Evolutionary conservation across 2,888 invertebrate genomes (phyloP).

Genomic region (Parnassius orleans): DNA sequence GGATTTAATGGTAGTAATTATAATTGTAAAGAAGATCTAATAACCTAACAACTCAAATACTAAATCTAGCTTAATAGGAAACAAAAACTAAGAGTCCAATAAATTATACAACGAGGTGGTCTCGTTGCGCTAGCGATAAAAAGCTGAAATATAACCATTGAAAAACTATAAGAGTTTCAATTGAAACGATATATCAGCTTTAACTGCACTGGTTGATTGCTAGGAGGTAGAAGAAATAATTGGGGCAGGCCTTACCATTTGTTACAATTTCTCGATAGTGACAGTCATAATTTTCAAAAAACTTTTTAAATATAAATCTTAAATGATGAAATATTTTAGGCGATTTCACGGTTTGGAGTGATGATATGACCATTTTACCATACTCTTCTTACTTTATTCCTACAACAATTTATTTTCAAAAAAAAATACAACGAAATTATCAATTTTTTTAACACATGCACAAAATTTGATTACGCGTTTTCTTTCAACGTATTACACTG

Average conservation of each 20-base stretch:
- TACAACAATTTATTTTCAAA: no score
- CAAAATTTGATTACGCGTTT: no score
- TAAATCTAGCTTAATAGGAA: conserved; percentile 4
- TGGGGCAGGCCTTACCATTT: conserved; percentile 23
- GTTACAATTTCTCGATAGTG: neutral
- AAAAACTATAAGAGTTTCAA: conserved; percentile 22
- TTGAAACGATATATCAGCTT: conserved; percentile 23
- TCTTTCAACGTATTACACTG: no score
- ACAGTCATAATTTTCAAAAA: no score
- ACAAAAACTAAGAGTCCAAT: conserved; percentile 6
- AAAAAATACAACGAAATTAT: no score
- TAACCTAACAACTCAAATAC: conserved; percentile 10
- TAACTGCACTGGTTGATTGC: conserved; percentile 17
- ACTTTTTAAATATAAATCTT: no score
- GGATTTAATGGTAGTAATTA: conserved; percentile 1
- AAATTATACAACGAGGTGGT: conserved; percentile 22
- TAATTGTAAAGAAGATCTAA: conserved; percentile 15
- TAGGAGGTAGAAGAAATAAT: conserved; percentile 28
- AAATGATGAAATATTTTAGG: no score
- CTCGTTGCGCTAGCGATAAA: conserved; percentile 19
- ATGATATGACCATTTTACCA: no score
- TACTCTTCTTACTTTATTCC: no score
- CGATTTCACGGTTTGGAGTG: no score
- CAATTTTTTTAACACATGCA: no score
- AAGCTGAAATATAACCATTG: conserved; percentile 16